A percentile compares a stretch with the other conserved stretches of the same genome.
Conservation (phyloP, 2,888 invertebrate genomes). For the Himalopsyche kuldschensis region DNA sequence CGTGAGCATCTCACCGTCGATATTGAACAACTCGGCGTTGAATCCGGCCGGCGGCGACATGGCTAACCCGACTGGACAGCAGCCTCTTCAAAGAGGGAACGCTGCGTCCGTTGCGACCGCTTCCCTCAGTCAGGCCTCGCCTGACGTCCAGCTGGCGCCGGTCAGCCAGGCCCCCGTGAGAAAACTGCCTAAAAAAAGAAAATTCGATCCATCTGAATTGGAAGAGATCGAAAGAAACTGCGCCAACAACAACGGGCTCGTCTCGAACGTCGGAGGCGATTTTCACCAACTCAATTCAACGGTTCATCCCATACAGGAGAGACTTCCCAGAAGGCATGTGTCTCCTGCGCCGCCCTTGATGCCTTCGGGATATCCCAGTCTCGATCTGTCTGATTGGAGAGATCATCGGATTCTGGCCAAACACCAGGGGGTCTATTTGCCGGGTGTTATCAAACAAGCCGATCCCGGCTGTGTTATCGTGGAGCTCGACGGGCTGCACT, state of each 20-base stretch:
- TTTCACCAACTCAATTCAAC: slow-evolving; percentile 40
- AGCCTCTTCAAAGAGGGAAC: slow-evolving; percentile 46
- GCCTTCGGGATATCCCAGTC: slow-evolving; percentile 64
- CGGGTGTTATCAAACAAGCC: slow-evolving; percentile 83
- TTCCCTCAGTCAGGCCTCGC: not conserved
- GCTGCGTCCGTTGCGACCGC: slow-evolving; percentile 44
- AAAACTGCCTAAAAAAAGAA: slow-evolving; percentile 92
- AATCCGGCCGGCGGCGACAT: slow-evolving; percentile 51
- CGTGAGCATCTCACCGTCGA: slow-evolving; percentile 55
- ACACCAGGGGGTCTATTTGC: slow-evolving; percentile 78
- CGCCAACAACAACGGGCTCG: slow-evolving; percentile 49
- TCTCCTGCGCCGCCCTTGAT: slow-evolving; percentile 60
- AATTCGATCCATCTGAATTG: slow-evolving; percentile 77
- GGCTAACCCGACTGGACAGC: slow-evolving; percentile 57
- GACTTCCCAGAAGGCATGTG: slow-evolving; percentile 50
- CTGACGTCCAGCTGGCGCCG: slow-evolving; percentile 42
- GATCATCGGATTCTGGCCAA: slow-evolving; percentile 91
- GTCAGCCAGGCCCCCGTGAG: slow-evolving; percentile 64
- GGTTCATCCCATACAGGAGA: slow-evolving; percentile 42
- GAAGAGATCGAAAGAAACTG: slow-evolving; percentile 67
- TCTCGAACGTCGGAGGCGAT: slow-evolving; percentile 19
- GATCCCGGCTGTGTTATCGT: slow-evolving; percentile 73
- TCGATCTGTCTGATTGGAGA: slow-evolving; percentile 92
- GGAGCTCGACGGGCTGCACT: slow-evolving; percentile 78
- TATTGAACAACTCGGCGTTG: slow-evolving; percentile 42